Conservation (phyloP, 2,888 invertebrate species). For the Sinotaia quadrata region DNA sequence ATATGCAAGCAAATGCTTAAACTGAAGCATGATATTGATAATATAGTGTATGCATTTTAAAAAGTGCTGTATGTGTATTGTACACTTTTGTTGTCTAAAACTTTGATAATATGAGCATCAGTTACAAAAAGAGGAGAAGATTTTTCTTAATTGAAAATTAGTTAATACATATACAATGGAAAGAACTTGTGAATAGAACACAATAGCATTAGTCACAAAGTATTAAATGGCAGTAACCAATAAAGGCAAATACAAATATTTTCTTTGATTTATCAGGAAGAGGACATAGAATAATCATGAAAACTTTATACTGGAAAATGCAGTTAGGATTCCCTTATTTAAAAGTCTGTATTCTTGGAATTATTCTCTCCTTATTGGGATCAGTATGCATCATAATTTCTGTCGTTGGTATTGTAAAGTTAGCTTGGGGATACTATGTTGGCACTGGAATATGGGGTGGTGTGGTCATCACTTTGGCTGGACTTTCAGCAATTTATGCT, state of each 20-base stretch:
- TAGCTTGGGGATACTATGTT: conserved; percentile 63
- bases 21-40: too few species aligned
- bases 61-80: too few species aligned
- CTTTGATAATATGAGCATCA: too few species aligned
- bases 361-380: conserved; percentile 57
- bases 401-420: conserved; percentile 53
- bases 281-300: not conserved
- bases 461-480: conserved; percentile 48
- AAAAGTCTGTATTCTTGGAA: conserved; percentile 53
- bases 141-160: too few species aligned
- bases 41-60: too few species aligned
- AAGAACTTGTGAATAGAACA: too few species aligned
- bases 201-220: too few species aligned
- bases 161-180: too few species aligned
- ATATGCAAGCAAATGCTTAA: too few species aligned
- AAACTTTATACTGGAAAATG: conserved; percentile 38
- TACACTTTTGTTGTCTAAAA: too few species aligned
- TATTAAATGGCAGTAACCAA: too few species aligned
- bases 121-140: too few species aligned
- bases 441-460: conserved; percentile 67
- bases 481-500: conserved; percentile 53
- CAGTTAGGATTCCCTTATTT: conserved; percentile 53
- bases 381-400: conserved; percentile 56
- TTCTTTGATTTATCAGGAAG: not conserved
- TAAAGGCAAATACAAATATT: not conserved